Conservation (phyloP, 2,797 vertebrate species). For the Lerista edwardsae region DNA sequence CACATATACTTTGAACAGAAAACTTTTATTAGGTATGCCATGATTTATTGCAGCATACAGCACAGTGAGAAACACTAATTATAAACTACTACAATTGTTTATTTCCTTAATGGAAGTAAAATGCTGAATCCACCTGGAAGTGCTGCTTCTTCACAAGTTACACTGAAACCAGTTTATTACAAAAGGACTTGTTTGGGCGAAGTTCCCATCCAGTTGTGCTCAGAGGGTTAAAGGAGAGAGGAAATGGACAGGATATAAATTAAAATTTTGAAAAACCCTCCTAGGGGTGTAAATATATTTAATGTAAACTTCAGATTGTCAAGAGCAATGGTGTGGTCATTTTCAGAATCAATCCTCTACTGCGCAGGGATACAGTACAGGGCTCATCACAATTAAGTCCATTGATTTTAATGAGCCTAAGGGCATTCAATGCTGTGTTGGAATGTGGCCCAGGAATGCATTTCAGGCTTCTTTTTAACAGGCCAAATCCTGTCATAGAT, state of each 20-base stretch:
- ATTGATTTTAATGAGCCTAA: not conserved
- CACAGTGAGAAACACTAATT: not conserved
- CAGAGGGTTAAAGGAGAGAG: not conserved
- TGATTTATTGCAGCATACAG: not conserved
- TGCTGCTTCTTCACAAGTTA: too few species aligned
- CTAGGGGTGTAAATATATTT: not conserved
- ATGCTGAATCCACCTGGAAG: too few species aligned
- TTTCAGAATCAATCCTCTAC: not conserved
- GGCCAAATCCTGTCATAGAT: too few species aligned
- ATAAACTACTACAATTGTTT: not conserved
- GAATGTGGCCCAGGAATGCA: not conserved
- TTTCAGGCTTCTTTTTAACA: not conserved
- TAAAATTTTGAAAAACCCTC: too few species aligned
- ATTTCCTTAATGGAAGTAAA: not conserved
- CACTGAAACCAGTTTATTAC: too few species aligned
- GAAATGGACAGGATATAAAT: too few species aligned
- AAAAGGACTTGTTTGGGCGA: not conserved
- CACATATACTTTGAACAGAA: not conserved
- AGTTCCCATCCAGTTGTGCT: not conserved
- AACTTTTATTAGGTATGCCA: not conserved
- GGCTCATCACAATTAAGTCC: too few species aligned
- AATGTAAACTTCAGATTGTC: not conserved
- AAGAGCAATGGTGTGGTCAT: not conserved
- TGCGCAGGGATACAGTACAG: not conserved
- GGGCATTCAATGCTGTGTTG: not conserved